These are phyloP conservation scores for Eleutherodactylus coqui DNA, from an alignment of 2,797 vertebrate species.

Conservation along the genomic window DNA sequence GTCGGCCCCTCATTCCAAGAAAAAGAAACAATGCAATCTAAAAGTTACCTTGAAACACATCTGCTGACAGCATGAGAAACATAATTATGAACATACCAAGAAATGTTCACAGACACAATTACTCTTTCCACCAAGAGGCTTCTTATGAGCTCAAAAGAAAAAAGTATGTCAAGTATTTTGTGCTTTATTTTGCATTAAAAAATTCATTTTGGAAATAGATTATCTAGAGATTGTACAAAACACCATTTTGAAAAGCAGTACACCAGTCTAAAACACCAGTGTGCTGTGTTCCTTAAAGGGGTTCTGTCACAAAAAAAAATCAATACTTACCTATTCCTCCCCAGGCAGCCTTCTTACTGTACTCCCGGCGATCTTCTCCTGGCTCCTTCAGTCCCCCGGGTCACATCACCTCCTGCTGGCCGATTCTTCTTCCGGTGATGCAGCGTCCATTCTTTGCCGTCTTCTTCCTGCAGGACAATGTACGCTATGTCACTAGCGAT, in stretches of 20 bases:
- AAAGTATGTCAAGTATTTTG: neutral
- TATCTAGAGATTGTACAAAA: neutral
- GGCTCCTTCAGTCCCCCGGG: too few relatives aligned
- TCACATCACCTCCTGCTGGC: too few relatives aligned
- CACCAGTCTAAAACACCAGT: neutral
- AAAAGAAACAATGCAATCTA: neutral
- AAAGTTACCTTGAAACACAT: conserved; percentile 12
- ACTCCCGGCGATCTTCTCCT: too few relatives aligned
- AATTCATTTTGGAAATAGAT: neutral
- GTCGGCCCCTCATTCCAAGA: neutral
- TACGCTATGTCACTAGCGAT: too few relatives aligned
- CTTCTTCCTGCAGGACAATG: too few relatives aligned
- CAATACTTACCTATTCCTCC: too few relatives aligned
- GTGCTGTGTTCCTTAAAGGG: too few relatives aligned
- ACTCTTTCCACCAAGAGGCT: neutral
- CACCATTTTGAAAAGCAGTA: neutral
- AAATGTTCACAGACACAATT: neutral
- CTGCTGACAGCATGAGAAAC: neutral
- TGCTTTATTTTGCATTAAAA: neutral
- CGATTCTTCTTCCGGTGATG: too few relatives aligned
- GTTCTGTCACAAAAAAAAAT: too few relatives aligned
- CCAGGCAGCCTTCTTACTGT: too few relatives aligned
- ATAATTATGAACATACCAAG: conserved; percentile 6
- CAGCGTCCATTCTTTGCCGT: too few relatives aligned
- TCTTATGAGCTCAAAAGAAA: neutral